These are phyloP conservation scores for Zaprionus taronus DNA, from an alignment of 1,140 invertebrate genomes.

Conservation along the genomic window DNA sequence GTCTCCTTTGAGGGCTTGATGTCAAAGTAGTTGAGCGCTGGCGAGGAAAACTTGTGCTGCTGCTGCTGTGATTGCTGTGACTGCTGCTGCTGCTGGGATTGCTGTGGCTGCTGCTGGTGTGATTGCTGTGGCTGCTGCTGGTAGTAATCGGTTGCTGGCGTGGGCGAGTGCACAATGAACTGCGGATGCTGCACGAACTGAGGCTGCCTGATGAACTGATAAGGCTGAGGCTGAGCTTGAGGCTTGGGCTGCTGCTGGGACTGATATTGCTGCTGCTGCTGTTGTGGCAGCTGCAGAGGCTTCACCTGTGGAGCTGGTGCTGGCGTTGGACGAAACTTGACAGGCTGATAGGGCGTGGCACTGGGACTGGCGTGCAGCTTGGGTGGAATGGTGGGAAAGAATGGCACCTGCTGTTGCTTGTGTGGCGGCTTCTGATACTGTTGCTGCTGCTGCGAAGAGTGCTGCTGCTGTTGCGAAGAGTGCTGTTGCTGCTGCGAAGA, in stretches of 20 bases:
- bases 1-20: slow-evolving; percentile 84
- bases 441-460: slow-evolving; percentile 49
- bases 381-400: slow-evolving; percentile 84
- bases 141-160: slow-evolving; percentile 78
- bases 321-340: slow-evolving; percentile 79
- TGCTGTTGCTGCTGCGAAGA: too few species aligned
- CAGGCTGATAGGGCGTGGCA: slow-evolving; percentile 80
- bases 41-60: slow-evolving; percentile 42
- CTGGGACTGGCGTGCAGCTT: slow-evolving; percentile 67
- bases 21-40: slow-evolving; percentile 69
- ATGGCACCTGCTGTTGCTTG: slow-evolving; percentile 81
- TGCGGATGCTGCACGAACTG: slow-evolving; percentile 57
- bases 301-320: slow-evolving; percentile 72
- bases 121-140: slow-evolving; percentile 61
- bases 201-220: slow-evolving; percentile 81
- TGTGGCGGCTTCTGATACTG: slow-evolving; percentile 68
- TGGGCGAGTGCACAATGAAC: slow-evolving; percentile 70
- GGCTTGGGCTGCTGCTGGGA: slow-evolving; percentile 58
- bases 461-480: slow-evolving; percentile 35
- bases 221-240: slow-evolving; percentile 84
- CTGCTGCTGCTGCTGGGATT: slow-evolving; percentile 53
- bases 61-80: slow-evolving; percentile 25
- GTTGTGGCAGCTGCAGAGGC: slow-evolving; percentile 64
- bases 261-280: slow-evolving; percentile 51
- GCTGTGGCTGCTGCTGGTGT: slow-evolving; percentile 32